phyloP scores from a whole-genome alignment of 2,888 invertebrate genomes.

The Cephus runcator region DNA sequence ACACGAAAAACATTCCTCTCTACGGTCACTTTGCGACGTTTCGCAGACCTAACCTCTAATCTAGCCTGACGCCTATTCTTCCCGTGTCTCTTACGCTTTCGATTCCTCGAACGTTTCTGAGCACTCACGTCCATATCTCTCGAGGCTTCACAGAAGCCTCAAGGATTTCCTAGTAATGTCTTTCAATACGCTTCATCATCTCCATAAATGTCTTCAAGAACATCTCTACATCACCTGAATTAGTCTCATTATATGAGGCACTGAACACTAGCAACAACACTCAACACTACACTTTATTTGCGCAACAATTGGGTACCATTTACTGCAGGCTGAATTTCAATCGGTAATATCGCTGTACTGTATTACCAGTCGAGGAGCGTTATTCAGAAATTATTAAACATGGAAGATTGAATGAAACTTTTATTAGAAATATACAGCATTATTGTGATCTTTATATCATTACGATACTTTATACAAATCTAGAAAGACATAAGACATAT shows the following conservation, averaged over 20 bases:
- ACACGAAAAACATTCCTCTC: slow-evolving; percentile 18
- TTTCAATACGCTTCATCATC: too few species aligned
- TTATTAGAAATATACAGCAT: slow-evolving; percentile 58
- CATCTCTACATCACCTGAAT: too few species aligned
- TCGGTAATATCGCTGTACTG: too few species aligned
- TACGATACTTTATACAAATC: slow-evolving; percentile 48
- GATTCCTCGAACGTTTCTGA: slow-evolving; percentile 40
- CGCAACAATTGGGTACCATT: too few species aligned
- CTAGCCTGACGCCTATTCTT: slow-evolving; percentile 42
- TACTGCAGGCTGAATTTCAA: too few species aligned
- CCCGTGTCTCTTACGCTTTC: slow-evolving; percentile 40
- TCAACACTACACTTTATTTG: too few species aligned
- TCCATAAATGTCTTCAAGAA: too few species aligned
- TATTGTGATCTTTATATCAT: slow-evolving; percentile 25
- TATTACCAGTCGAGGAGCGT: too few species aligned
- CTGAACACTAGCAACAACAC: too few species aligned
- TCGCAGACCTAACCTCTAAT: slow-evolving; percentile 51
- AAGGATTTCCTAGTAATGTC: too few species aligned
- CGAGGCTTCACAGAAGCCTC: slow-evolving; percentile 3
- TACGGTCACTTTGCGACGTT: slow-evolving; percentile 29
- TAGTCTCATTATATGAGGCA: too few species aligned
- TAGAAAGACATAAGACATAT: slow-evolving; percentile 34
- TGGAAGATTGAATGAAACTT: slow-evolving; percentile 36
- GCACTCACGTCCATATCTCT: slow-evolving; percentile 45
- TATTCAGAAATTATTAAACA: too few species aligned